Evolutionary conservation across 2,888 invertebrate species (phyloP), one percentile per base, ranked within the genome.

Genomic region (Plutella xylostella): DNA sequence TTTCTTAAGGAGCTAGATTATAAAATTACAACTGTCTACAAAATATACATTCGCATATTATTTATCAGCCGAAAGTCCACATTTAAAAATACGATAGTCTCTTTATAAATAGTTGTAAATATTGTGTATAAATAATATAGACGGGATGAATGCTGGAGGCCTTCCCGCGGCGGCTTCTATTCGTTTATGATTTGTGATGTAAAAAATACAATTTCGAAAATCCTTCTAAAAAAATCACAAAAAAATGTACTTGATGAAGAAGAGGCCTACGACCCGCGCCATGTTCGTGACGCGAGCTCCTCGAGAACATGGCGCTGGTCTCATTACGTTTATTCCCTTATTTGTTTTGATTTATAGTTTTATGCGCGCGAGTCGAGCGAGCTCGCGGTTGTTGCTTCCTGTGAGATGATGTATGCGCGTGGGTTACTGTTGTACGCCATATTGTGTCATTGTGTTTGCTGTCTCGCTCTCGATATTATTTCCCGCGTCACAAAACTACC

Each of bases 401-500:
- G 30, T 42, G 31, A 14, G 15, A 20, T 20, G 21, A 34, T 20
- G 17, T 73, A 68, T 65, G 73, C 63, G 79, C 79, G 77, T 70
- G 66, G 72, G 79, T 82, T 80, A 64, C 68, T 77, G 80, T 79
- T 79, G 70, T 42, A 67, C 79, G 78, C 78, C 71, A 65, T 75
- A 65, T 60, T 63, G 55, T 56, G 42, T n/a, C 33, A 35, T 30
- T 17, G 18, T 38, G 28, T 50, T 48, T 55, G 52, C 41, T 30
- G 15, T 22, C 21, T 17, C 34, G 17, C 9, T 59, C 55, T 61
- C 60, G 54, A 56, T 57, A 53, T 55, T 45, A 50, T 57, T 51
- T 55, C 53, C 46, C 51, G 60, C 54, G 68, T 65, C 72, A 63
- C 69, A 56, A 55, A 55, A 42, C 30, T 19, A 42, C 15, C n/a